Evolutionary conservation across 2,113 vertebrate genomes (phyloP).

Genomic region (Leiothrix lutea): DNA sequence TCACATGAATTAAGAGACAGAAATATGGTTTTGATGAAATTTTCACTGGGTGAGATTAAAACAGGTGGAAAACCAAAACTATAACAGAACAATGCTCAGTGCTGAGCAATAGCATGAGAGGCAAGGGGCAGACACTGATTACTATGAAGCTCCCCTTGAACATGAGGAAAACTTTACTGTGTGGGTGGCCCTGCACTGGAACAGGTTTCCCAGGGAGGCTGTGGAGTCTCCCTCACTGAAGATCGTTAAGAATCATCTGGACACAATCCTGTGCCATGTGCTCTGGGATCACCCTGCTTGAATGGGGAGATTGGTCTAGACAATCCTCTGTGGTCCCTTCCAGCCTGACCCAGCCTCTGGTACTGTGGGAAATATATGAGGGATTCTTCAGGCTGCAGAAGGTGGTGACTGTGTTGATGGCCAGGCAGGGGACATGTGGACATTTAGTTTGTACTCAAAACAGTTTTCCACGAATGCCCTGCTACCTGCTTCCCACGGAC

Average conservation of each 20-base stretch:
- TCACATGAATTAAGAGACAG: accelerated
- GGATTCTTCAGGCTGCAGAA: neutral
- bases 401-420: neutral
- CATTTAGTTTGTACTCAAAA: neutral
- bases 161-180: neutral
- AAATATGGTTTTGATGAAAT: neutral
- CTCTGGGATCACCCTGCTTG: neutral
- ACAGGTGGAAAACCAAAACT: neutral
- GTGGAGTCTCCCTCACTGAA: neutral
- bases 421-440: neutral
- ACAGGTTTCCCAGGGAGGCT: neutral
- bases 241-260: neutral
- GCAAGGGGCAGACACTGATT: neutral
- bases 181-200: neutral
- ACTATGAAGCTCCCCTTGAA: neutral
- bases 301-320: accelerated
- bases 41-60: neutral
- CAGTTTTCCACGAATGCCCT: neutral
- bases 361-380: neutral
- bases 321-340: neutral
- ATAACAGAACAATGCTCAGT: neutral
- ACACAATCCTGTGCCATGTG: accelerated
- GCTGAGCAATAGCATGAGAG: neutral
- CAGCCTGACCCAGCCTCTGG: no score
- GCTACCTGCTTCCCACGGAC: neutral